Base-by-base conservation (phyloP, 2,888 invertebrate species). In the Nysson spinosus region DNA sequence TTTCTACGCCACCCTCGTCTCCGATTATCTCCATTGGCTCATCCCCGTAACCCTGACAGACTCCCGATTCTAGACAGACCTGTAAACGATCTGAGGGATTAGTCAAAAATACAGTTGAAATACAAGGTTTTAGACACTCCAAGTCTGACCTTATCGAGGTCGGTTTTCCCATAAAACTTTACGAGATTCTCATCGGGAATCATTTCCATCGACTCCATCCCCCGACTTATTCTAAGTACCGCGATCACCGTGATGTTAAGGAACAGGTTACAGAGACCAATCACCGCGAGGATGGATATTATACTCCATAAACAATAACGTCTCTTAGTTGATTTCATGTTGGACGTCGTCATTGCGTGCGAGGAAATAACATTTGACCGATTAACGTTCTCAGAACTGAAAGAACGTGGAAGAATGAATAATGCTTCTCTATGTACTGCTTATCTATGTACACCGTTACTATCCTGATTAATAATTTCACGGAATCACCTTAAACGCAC, bases 181-280 rank as follows among this genome's bases (percentile, higher is more conserved):
- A 95, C 89, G 0, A 94, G 89, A 63, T 92, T 91, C 62, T 92
- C 91, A 49, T 93, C 93, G 0, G 93, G 91, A 57, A 95, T 90
- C 40, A 96, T 90, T 86, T 96, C 96, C 87, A 96, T 90, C 72
- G 94, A 94, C 81, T 96, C 94, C 91, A 96, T 93, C 4, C 95
- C 95, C 83, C 92, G 92, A 0, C 95, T 95, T 58, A 96, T 89
- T 57, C 94, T 89, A 35, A 96, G 85, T 0, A 96, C 95, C 4
- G 93, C 93, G 55, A 96, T 90, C 49, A 96, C 94, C 0, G 94
- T 93, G 32, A 95, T 90, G 0, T 95, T 96, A 1, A 96, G 87
- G 30, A 95, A 88, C 46, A 96, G 89, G 88, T 96, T 96, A 7
- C 94, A 95, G 30, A 89, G 79, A n/a, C 85, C 86, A 35, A 85